Percentiles rank a stretch among this genome's conserved stretches.
phyloP scores from a whole-genome alignment of 1,140 invertebrate species.

The Colletes latitarsis region DNA sequence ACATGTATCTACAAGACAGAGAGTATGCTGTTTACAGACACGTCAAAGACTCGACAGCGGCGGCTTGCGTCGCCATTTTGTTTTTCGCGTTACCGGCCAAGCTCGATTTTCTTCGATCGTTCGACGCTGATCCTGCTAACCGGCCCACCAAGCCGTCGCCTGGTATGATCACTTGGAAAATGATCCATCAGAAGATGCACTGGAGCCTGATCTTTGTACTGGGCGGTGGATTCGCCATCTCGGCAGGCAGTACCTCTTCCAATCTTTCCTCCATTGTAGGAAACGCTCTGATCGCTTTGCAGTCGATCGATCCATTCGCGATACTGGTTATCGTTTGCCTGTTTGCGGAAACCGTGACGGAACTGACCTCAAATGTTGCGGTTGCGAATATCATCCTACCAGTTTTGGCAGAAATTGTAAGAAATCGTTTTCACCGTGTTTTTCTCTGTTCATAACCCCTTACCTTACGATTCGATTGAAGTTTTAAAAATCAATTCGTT shows the following conservation, averaged over 20 bases:
- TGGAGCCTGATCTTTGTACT: slow-evolving; percentile 90
- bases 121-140: slow-evolving; percentile 81
- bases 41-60: slow-evolving; percentile 91
- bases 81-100: slow-evolving; percentile 91
- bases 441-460: neutral
- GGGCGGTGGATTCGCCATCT: slow-evolving; percentile 94
- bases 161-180: slow-evolving; percentile 89
- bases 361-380: slow-evolving; percentile 85
- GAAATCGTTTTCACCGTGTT: slow-evolving; percentile 30
- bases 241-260: slow-evolving; percentile 89
- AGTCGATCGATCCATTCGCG: slow-evolving; percentile 67
- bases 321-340: slow-evolving; percentile 78
- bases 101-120: slow-evolving; percentile 87
- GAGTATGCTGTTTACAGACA: slow-evolving; percentile 78
- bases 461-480: no score
- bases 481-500: no score
- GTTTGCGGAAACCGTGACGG: slow-evolving; percentile 83
- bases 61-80: slow-evolving; percentile 89
- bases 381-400: slow-evolving; percentile 85
- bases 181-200: slow-evolving; percentile 88
- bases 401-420: slow-evolving; percentile 84
- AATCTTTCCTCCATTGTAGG: slow-evolving; percentile 90
- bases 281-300: slow-evolving; percentile 81
- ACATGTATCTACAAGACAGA: neutral
- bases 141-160: slow-evolving; percentile 84